Evolutionary conservation across 2,113 vertebrate species (phyloP), one percentile per base, ranked within the genome.

Genomic region (Brachyhypopomus gauderio): DNA sequence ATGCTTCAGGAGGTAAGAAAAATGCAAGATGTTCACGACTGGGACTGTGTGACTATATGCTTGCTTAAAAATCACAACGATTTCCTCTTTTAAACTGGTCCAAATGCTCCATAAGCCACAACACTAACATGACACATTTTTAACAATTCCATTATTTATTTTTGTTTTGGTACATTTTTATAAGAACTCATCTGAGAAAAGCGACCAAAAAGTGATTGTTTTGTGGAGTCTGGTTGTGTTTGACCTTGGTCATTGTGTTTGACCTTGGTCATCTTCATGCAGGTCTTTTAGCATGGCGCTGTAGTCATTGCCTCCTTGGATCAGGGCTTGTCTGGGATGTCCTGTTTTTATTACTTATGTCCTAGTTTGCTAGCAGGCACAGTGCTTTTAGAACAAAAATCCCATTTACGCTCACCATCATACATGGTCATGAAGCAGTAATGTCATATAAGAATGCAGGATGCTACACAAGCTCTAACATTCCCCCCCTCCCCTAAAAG

Each of bases 1-100:
- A 81, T 85, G 84, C 84, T 81, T 86, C 84, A 83, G 74, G 48
- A 81, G 80, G 52, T 77, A 55, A 62, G n/a, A 36, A 52, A 80
- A 79, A 55, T 56, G 3, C 41, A 67, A 63, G 17, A 56, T 59
- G 27, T 56, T 30, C 45, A 1, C n/a, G 30, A 69, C 22, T 70
- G 66, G n/a, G 22, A 59, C 11, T 27, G 25, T 25, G 19, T 56
- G 45, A n/a, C 6, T 30, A 34, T 58, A 16, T 62, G 19, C 19
- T 63, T 63, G 20, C 11, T 34, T 63, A 41, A 41, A 67, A 70
- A 41, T 22, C 36, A 9, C 8, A 69, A 69, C n/a, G 2, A 69
- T 38, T 38, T 38, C 30, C 4, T 20, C 30, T 67, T 5, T 67
- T 59, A 22, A 30, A 16, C 36, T 72, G 36, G 36, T 67, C 63